A percentile compares a stretch with the other conserved stretches of the same genome.
Conservation (phyloP, 2,888 invertebrate genomes). For the Morpho achilles region DNA sequence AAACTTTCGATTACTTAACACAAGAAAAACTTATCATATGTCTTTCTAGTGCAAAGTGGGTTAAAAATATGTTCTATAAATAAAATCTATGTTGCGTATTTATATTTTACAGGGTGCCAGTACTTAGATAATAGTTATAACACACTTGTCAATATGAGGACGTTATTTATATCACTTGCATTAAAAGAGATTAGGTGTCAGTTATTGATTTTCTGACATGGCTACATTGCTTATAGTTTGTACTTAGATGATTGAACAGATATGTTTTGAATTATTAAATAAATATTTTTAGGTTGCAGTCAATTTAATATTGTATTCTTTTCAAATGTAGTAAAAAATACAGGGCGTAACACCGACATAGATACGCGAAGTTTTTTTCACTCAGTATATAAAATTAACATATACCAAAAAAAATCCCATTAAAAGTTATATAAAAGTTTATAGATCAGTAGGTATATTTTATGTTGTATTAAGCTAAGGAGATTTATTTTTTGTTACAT, state of each 20-base stretch:
- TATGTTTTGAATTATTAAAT: not conserved
- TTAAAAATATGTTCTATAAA: slow-evolving; percentile 22
- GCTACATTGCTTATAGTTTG: slow-evolving; percentile 9
- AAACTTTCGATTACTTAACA: not conserved
- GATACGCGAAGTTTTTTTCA: too few relatives aligned
- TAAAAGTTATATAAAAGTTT: too few relatives aligned
- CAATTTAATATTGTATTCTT: too few relatives aligned
- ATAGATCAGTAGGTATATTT: too few relatives aligned
- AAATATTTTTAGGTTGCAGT: not conserved
- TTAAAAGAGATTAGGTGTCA: slow-evolving; percentile 22
- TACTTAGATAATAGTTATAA: slow-evolving; percentile 20
- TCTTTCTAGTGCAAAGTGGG: not conserved
- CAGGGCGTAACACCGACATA: too few relatives aligned
- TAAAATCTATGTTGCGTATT: slow-evolving; percentile 21
- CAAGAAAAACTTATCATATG: not conserved
- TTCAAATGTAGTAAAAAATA: too few relatives aligned
- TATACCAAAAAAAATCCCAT: too few relatives aligned
- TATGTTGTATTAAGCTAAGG: too few relatives aligned
- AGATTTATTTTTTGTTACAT: too few relatives aligned
- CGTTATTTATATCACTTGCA: slow-evolving; percentile 20
- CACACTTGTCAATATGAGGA: slow-evolving; percentile 5
- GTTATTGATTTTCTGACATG: slow-evolving; percentile 21
- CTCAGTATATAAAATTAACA: too few relatives aligned
- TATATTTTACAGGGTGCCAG: slow-evolving; percentile 26
- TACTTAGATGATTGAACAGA: slow-evolving; percentile 11